Base-by-base conservation (phyloP, 2,888 invertebrate genomes). In the Pocota personata region DNA sequence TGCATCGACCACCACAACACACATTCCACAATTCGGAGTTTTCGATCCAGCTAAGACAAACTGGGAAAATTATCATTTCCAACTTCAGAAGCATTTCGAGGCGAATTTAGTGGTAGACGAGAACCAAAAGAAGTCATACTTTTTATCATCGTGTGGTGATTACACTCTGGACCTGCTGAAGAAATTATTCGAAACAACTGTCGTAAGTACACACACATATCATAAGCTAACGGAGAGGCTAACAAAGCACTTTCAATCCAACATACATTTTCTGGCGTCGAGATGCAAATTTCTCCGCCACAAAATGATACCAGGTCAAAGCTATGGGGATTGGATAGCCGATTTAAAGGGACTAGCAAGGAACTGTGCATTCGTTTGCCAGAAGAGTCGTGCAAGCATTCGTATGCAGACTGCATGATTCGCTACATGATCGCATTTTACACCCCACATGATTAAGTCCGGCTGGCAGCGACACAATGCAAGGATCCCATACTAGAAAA, bases 261-360 rank as follows among this genome's bases (percentile, higher is more conserved):
- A 64, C 19, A 24, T 66, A 24, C 77, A 77, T 30, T 24, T 77
- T n/a, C 24, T 67, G 21, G 55, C 64, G 7, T 76, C 76, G n/a
- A 32, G 72, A 2, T 83, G 67, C 5, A 73, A 78, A n/a, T 78
- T 78, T 60, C 35, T 75, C 35, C 60, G 52, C 10, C 67, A 21
- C 8, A 55, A 40, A 14, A 75, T 84, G 69, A 24, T 4, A 30
- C 7, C 43, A 1, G 46, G 48, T 3, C 73, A 77, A 48, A 1
- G 40, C 16, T 72, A 77, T 27, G 12, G 7, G 1, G 77, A 87
- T 7, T 80, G 77, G 86, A 55, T 86, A 19, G 80, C 82, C 0
- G 82, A 82, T 8, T 43, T 82, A n/a, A 46, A 73, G 7, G 82
- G 72, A 73, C n/a, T n/a, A n/a, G n/a, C n/a, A n/a, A n/a, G n/a